Base-by-base conservation (phyloP, 1,140 invertebrate genomes). In the Andricus grossulariae region DNA sequence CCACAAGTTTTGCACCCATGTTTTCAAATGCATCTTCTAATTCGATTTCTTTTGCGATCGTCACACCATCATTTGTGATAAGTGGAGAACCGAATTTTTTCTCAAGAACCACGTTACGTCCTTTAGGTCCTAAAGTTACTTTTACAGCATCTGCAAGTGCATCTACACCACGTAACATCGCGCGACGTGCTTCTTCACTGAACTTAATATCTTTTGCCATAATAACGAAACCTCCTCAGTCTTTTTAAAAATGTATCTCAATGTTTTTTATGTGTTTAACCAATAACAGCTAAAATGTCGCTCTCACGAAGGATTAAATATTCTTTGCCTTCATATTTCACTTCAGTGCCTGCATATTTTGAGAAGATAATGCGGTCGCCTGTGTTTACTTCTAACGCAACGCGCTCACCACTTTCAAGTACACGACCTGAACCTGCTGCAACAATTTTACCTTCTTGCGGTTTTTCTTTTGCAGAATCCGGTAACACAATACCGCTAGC, bases 61-160 rank as follows among this genome's bases (percentile, higher is more conserved):
- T 21, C 7, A 70, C 60, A 8, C 60, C 60, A 32, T 70, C 60
- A 10, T 70, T 70, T 15, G 60, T 70, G 21, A 70, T 32, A 15
- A 4, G 19, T 15, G 60, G 60, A 21, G 60, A n/a, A 32, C 60
- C 60, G 21, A 70, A 70, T 4, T 3, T 6, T 32, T 70, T 18
- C 21, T 70, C 60, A 4, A 70, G 7, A 32, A 70, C 12, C 7
- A 70, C 60, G 60, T 70, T 70, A 21, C 60, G n/a, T 12, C 60
- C 60, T 70, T 70, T 70, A 10, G 60, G 60, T 15, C 60, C 60
- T 32, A 70, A 32, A 8, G 60, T 70, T 15, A 32, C 60, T 70
- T 70, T 70, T 70, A 70, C 60, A 10, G 60, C 60, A 32, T 70
- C 21, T 25, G 60, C 60, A 7, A 70, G 15, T 25, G 32, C 21